Conservation (phyloP, 1,140 invertebrate genomes). For the Eciton burchellii region DNA sequence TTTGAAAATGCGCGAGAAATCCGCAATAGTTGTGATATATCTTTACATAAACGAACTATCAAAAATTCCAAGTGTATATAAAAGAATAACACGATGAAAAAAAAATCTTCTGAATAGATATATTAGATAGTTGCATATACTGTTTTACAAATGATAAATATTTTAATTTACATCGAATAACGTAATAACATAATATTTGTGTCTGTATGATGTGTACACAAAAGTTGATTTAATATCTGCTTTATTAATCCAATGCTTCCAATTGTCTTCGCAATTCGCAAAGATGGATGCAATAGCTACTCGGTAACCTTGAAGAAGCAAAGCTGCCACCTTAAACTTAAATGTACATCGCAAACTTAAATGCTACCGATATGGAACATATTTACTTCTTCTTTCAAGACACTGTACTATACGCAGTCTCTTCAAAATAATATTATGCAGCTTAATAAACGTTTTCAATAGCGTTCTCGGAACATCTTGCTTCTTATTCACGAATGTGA, state of each 20-base stretch:
- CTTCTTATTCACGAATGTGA: neutral
- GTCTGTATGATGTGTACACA: neutral
- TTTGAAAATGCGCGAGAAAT: conserved; percentile 4
- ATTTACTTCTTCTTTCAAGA: neutral
- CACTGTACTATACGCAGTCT: neutral
- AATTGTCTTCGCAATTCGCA: conserved; percentile 6
- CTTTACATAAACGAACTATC: conserved; percentile 12
- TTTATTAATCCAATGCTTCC: neutral
- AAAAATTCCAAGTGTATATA: conserved; percentile 9
- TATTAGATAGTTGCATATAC: neutral
- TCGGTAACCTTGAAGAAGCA: conserved; percentile 32
- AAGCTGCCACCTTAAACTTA: conserved; percentile 56
- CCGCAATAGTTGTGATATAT: neutral
- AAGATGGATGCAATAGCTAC: conserved; percentile 20
- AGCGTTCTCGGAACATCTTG: neutral
- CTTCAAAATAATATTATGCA: neutral
- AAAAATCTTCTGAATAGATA: neutral
- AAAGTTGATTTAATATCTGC: conserved; percentile 1
- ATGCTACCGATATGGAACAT: neutral
- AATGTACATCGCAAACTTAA: conserved; percentile 27
- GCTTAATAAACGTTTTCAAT: conserved; percentile 7
- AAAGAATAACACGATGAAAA: neutral
- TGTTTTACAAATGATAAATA: neutral
- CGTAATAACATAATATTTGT: neutral
- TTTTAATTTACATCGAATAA: conserved; percentile 1